phyloP scores from a whole-genome alignment of 2,113 vertebrate genomes.

The Coracopsis vasa region DNA sequence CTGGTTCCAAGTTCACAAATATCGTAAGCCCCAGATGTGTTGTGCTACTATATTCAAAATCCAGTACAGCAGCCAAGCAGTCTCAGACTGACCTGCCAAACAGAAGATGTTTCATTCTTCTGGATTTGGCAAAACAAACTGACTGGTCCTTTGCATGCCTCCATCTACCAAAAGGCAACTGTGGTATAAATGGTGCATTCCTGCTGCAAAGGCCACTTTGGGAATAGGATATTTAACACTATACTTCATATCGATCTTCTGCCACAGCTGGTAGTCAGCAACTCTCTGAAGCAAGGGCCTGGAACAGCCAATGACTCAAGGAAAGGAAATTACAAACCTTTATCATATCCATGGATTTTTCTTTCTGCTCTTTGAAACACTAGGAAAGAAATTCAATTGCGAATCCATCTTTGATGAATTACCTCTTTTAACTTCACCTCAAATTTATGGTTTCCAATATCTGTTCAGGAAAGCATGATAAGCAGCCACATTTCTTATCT shows the following conservation, averaged over 20 bases:
- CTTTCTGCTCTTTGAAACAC: not conserved
- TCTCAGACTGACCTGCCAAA: not conserved
- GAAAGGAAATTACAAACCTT: not conserved
- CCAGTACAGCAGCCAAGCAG: not conserved
- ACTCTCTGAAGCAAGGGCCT: not conserved
- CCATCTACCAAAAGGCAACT: not conserved
- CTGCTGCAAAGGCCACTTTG: not conserved
- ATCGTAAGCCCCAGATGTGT: accelerated
- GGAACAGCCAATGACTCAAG: not conserved
- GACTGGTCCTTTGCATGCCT: not conserved
- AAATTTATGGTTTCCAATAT: not conserved
- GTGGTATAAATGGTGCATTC: not conserved
- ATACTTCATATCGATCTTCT: not conserved
- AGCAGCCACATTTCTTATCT: not conserved
- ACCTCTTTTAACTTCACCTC: not conserved
- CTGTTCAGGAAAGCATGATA: not conserved
- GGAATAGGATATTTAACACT: not conserved
- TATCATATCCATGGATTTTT: not conserved
- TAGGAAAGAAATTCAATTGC: not conserved
- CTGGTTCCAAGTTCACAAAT: not conserved
- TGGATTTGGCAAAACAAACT: not conserved
- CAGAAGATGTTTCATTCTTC: not conserved
- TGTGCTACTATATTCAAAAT: not conserved
- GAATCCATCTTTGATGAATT: not conserved
- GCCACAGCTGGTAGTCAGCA: not conserved